Base-by-base conservation (phyloP, 2,113 vertebrate species). In the Prochilodus magdalenae region DNA sequence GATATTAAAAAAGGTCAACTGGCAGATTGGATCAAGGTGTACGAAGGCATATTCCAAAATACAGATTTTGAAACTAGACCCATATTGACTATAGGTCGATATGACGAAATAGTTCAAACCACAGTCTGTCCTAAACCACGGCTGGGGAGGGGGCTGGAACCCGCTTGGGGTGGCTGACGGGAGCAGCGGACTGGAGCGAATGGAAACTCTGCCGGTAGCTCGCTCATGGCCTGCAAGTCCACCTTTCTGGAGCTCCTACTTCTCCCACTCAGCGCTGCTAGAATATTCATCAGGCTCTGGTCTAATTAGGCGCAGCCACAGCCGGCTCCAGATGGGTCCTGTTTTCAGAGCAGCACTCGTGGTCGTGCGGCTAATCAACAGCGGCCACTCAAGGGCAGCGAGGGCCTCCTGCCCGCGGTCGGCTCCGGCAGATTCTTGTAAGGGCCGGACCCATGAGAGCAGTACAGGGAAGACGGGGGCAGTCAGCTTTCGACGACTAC, bases 221-320 rank as follows among this genome's bases (percentile, higher is more conserved):
- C 44, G 12, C 67, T n/a, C 30, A 53, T 36, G 13, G 75, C 66
- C 57, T 3, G n/a, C 60, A 16, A 36, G 18, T 26, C 15, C 59
- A 44, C 63, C 59, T 62, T 73, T 36, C 15, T 18, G 36, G 55
- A 63, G 55, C 53, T 60, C 26, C 26, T 22, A 33, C 40, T 33
- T 18, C 59, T 81, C 27, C 10, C 62, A 73, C 49, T 53, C 36
- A 29, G 59, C 22, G 62, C 76, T 57, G 47, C 40, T 29, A 36
- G 82, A 79, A 83, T 83, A 78, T 57, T 83, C 77, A 78, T 73
- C 75, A 78, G 69, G 18, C 18, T n/a, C 20, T 30, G 66, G 60
- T 73, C 82, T 73, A 83, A 83, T 83, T 79, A 83, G 75, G 65
- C 49, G 72, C 47, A 26, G 36, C 26, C 53, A 76, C 51, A 18